Evolutionary conservation across 2,888 invertebrate species (phyloP).

Genomic region (Hemaris fuciformis): DNA sequence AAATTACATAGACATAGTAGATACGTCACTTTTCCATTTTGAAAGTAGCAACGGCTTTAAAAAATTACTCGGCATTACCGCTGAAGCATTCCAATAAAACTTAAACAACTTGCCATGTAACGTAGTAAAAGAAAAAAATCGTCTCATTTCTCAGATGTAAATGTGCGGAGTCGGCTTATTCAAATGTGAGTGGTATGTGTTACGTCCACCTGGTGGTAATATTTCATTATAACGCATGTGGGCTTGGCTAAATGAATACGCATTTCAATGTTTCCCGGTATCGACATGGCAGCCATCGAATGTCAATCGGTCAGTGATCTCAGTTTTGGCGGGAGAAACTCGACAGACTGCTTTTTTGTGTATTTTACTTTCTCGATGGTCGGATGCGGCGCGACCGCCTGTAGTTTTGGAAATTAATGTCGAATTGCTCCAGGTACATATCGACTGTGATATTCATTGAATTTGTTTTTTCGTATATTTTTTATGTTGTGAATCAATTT

Average conservation of each 20-base stretch:
- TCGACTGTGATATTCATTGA: background rate
- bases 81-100: too few relatives aligned
- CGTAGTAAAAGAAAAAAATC: background rate
- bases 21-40: too few relatives aligned
- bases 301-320: slow-evolving; percentile 77
- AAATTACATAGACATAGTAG: too few relatives aligned
- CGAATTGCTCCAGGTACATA: background rate
- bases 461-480: background rate
- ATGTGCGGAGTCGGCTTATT: background rate
- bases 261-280: slow-evolving; percentile 30
- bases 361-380: slow-evolving; percentile 75
- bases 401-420: slow-evolving; percentile 2
- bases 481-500: background rate
- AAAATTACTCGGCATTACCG: too few relatives aligned
- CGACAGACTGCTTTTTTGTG: slow-evolving; percentile 69
- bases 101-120: background rate
- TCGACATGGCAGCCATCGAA: slow-evolving; percentile 54
- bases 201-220: slow-evolving; percentile 19
- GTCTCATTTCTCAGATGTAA: background rate
- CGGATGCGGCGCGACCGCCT: slow-evolving; percentile 25
- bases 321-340: slow-evolving; percentile 79
- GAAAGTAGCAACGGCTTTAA: too few relatives aligned
- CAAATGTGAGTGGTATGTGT: slow-evolving; percentile 5
- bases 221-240: slow-evolving; percentile 28
- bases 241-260: slow-evolving; percentile 25